Evolutionary conservation across 2,797 vertebrate species (phyloP).

Genomic region (Phoxinus dragarum): DNA sequence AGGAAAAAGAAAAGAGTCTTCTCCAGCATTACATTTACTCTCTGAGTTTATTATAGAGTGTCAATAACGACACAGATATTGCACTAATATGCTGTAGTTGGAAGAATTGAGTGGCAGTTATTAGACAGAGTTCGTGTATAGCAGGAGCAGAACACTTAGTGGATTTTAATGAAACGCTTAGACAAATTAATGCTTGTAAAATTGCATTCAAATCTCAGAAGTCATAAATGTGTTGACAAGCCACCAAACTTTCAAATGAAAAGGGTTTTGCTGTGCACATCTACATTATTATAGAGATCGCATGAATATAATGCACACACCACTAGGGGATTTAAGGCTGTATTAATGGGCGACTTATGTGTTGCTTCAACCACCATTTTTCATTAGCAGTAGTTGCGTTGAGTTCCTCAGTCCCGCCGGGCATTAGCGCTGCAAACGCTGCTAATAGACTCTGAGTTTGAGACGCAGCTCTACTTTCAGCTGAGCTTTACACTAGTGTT

Average conservation of each 20-base stretch:
- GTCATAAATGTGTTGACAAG: neutral
- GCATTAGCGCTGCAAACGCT: conserved; percentile 45
- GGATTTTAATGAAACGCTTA: conserved; percentile 26
- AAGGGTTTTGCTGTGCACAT: neutral
- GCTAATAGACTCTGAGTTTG: conserved; percentile 52
- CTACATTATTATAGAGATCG: too few species aligned
- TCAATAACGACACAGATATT: neutral
- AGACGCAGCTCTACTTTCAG: conserved; percentile 31
- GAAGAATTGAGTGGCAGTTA: neutral
- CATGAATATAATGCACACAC: neutral
- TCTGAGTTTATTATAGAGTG: neutral
- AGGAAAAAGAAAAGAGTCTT: neutral
- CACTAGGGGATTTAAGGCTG: conserved; percentile 23
- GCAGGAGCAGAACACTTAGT: neutral
- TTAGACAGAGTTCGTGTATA: neutral
- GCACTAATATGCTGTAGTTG: neutral
- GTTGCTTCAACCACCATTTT: conserved; percentile 39
- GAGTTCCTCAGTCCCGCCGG: conserved; percentile 38
- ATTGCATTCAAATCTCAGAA: conserved; percentile 32
- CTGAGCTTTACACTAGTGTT: conserved; percentile 16
- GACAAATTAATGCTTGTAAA: conserved; percentile 3
- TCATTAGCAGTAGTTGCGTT: conserved; percentile 48
- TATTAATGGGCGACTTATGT: neutral
- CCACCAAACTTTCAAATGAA: neutral
- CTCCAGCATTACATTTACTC: neutral